These are phyloP conservation scores for Mamestra brassicae DNA, from an alignment of 2,888 invertebrate genomes.

Conservation along the genomic window DNA sequence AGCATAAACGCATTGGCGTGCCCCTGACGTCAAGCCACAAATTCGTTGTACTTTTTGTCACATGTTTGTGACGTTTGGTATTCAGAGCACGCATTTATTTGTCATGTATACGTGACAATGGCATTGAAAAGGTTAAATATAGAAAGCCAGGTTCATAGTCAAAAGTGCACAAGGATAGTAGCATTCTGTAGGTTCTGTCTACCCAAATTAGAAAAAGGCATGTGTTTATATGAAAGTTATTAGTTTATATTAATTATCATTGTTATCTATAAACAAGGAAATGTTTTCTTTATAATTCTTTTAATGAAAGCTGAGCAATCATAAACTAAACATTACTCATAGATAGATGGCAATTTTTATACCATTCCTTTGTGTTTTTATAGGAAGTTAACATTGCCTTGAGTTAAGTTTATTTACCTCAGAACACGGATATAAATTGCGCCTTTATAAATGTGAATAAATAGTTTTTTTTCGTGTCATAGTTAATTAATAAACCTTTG, in stretches of 20 bases:
- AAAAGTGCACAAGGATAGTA: too few species aligned
- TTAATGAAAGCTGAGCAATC: slow-evolving; percentile 6
- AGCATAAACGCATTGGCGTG: too few species aligned
- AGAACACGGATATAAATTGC: neutral
- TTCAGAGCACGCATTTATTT: too few species aligned
- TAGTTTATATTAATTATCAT: neutral
- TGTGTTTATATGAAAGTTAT: neutral
- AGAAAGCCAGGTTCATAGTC: too few species aligned
- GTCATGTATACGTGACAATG: too few species aligned
- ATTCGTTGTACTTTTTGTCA: too few species aligned
- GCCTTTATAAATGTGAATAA: neutral
- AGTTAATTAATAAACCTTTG: neutral
- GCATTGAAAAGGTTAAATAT: too few species aligned
- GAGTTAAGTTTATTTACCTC: slow-evolving; percentile 47
- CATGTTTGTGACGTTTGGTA: too few species aligned
- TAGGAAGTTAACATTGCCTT: slow-evolving; percentile 22
- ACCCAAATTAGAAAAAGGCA: too few species aligned
- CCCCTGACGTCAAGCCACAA: too few species aligned
- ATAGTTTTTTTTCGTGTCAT: neutral
- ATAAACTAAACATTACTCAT: slow-evolving; percentile 34
- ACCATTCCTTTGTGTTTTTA: slow-evolving; percentile 32
- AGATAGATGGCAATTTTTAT: slow-evolving; percentile 7
- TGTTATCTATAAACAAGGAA: slow-evolving; percentile 10
- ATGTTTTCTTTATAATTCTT: neutral
- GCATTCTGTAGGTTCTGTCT: too few species aligned